These are phyloP conservation scores for Alaudala cheleensis DNA, from an alignment of 2,113 vertebrate genomes.

Conservation along the genomic window DNA sequence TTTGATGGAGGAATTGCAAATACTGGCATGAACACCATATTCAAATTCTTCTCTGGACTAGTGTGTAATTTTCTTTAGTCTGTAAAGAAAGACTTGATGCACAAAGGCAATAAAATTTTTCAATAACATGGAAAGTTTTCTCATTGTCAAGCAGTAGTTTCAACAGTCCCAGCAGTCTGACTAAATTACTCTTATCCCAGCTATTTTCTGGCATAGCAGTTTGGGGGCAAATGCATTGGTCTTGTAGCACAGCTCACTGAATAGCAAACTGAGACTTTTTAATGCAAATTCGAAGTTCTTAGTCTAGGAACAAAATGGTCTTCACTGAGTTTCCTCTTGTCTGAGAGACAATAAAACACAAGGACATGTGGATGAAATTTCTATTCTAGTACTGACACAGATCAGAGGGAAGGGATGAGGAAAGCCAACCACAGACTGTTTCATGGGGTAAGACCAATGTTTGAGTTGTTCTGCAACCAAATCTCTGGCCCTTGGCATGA, in stretches of 20 bases:
- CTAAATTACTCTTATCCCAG: not conserved
- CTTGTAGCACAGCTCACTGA: not conserved
- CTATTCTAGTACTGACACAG: not conserved
- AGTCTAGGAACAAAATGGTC: not conserved
- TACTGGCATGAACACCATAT: fast-evolving
- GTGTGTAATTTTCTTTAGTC: not conserved
- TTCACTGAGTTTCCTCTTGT: not conserved
- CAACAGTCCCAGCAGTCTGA: not conserved
- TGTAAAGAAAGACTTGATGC: not conserved
- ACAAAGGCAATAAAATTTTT: not conserved
- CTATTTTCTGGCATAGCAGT: not conserved
- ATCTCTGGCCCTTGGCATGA: not conserved
- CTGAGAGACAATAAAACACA: not conserved
- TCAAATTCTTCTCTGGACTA: not conserved
- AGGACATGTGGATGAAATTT: not conserved
- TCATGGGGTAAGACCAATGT: not conserved
- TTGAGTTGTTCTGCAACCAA: not conserved
- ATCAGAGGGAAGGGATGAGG: not conserved
- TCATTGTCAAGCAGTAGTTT: not conserved
- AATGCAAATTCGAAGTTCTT: not conserved
- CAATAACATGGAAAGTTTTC: not conserved
- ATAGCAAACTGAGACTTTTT: not conserved
- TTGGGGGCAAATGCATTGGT: not conserved
- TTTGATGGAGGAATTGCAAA: not conserved
- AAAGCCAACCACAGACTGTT: not conserved